phyloP scores from a whole-genome alignment of 2,113 vertebrate species.

The Glareola pratincola region DNA sequence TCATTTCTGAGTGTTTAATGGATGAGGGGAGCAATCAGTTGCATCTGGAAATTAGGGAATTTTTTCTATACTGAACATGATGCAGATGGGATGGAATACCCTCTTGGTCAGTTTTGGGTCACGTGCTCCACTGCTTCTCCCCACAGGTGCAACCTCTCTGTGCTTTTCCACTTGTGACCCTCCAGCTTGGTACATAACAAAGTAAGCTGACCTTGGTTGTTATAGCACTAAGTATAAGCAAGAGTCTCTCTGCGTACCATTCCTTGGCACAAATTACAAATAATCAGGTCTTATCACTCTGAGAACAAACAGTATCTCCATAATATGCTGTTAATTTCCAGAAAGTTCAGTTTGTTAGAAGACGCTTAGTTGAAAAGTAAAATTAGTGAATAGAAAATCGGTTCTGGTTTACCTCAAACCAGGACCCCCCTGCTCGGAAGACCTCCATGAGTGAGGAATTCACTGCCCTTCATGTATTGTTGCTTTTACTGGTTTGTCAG shows the following conservation, averaged over 20 bases:
- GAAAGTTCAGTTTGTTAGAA: background rate
- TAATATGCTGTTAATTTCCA: background rate
- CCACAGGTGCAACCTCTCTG: background rate
- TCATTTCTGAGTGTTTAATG: background rate
- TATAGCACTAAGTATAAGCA: background rate
- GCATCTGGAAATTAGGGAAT: background rate
- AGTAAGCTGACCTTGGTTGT: background rate
- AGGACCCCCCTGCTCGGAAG: background rate
- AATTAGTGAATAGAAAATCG: background rate
- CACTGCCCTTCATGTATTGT: accelerated
- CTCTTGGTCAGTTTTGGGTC: background rate
- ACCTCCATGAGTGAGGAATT: background rate
- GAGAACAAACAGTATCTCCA: background rate
- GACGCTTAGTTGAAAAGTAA: background rate
- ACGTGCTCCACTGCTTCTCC: too few relatives aligned
- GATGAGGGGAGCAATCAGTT: background rate
- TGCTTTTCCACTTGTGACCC: background rate
- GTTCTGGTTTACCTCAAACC: background rate
- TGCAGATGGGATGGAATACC: background rate
- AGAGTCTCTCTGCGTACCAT: too few relatives aligned
- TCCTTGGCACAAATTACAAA: too few relatives aligned
- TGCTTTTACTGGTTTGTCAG: background rate
- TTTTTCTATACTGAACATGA: background rate
- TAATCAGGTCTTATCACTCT: background rate
- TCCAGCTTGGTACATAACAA: background rate